phyloP scores from a whole-genome alignment of 1,140 invertebrate species.

The Phocides pigmalion region DNA sequence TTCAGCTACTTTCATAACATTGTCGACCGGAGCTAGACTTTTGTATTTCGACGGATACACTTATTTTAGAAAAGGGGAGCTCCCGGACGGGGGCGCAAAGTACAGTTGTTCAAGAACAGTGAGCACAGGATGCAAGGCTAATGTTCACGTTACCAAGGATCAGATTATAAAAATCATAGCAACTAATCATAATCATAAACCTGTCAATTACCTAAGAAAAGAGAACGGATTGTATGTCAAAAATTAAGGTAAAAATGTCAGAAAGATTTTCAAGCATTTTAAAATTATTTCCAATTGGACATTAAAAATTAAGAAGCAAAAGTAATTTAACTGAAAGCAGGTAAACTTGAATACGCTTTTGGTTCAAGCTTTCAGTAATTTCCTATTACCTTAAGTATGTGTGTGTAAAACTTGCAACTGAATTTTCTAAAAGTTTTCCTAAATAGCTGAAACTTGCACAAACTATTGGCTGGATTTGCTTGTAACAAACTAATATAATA shows the following conservation, averaged over 20 bases:
- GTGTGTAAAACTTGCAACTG: too few species aligned
- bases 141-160: conserved; percentile 21
- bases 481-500: too few species aligned
- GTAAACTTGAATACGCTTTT: too few species aligned
- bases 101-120: conserved; percentile 33
- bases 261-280: too few species aligned
- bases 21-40: conserved; percentile 25
- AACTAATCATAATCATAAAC: conserved; percentile 42
- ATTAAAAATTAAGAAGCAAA: too few species aligned
- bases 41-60: conserved; percentile 31
- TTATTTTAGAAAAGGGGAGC: conserved; percentile 26
- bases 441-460: too few species aligned
- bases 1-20: conserved; percentile 14
- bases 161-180: conserved; percentile 32
- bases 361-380: too few species aligned
- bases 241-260: conserved; percentile 21
- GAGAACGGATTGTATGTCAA: conserved; percentile 36
- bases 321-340: too few species aligned
- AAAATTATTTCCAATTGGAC: too few species aligned
- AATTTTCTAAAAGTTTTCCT: too few species aligned
- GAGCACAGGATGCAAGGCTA: conserved; percentile 36
- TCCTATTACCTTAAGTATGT: too few species aligned
- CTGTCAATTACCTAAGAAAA: conserved; percentile 37
- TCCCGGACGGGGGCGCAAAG: not conserved
- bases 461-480: too few species aligned